Base-by-base conservation (phyloP, 1,140 invertebrate species). In the Hypothenemus hampei region DNA sequence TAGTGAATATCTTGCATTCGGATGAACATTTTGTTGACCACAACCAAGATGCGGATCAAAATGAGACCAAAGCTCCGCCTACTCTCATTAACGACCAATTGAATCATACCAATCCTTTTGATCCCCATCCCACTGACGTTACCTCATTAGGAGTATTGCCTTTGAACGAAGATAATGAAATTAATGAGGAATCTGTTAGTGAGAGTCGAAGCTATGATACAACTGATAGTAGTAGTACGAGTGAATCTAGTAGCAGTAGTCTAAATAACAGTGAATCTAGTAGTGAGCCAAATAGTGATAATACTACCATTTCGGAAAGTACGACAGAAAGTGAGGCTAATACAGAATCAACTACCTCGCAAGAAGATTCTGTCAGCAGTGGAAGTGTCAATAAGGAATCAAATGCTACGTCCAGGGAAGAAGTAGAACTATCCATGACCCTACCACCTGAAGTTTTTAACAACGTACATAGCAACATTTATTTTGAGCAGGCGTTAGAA, bases 1-100 rank as follows among this genome's bases (percentile, higher is more conserved):
- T 78, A 20, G 72, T 78, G 0, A 75, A 78, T 60, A 56, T 56
- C 19, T 78, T 75, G 63, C 74, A 77, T 67, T 74, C 66, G 3
- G 67, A 63, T 24, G 66, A 65, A 31, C 63, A 64, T 22, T 63
- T 57, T 18, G 40, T 60, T 10, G 57, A 54, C 29, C 56, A 58
- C 33, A 62, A 58, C 21, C 29, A 50, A 18, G 41, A 33, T 22
- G 41, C 63, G 35, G 63, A 69, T 54, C 54, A 58, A 46, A 55
- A 57, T 43, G 40, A 54, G 44, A 61, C 57, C 35, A 63, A 58
- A 41, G n/a, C n/a, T n/a, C 39, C 56, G 15, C 63, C 62, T 46
- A 53, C 65, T 37, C 51, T 73, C 21, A 69, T 72, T 50, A 63
- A 71, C 57, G 71, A 73, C 59, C 63, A 74, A 65, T 57, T 63